Evolutionary conservation across 2,797 vertebrate genomes (phyloP), one percentile per base, ranked within the genome.

Genomic region (Cacajao melanocephalus): DNA sequence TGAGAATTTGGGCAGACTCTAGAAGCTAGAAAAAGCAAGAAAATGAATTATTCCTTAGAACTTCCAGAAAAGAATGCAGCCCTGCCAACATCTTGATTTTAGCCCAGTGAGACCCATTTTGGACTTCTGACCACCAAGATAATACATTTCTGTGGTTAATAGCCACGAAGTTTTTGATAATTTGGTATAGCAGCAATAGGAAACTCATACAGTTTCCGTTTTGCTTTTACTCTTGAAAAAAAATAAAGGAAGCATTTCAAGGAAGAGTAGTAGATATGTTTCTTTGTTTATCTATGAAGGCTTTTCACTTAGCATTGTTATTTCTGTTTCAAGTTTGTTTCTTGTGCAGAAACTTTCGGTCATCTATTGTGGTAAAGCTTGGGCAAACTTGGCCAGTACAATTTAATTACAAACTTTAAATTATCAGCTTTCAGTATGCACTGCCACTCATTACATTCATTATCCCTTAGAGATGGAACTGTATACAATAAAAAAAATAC

Each of bases 201-300:
- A 84, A 95, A 19, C 48, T 41, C 76, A 55, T 36, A n/a, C 3
- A 1, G 11, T 50, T 96, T 90, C 0, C 14, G 26, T 78, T 95
- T 90, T 79, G 36, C 26, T 70, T 95, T 95, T 92, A 41, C 79
- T 67, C 67, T 96, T 30, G 61, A 55, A 72, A 76, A 44, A 88
- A 70, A 70, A 22, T 55, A 70, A 78, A 88, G 13, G 93, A 30
- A 64, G 11, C 8, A 55, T 78, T 90, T 95, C 48, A 76, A 94
- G 72, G 41, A 58, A 57, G 15, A 17, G 22, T 36, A 39, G 12
- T 90, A 4, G 5, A 48, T 90, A 33, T 79, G n/a, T 95, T 93
- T 84, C 33, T 80, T 14, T 84, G 17, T 67, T 9, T 28, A 61
- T n/a, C 41, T 39, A 0, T 46, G 36, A 78, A 39, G 39, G 5